These are phyloP conservation scores for Vesta saturnalis DNA, from an alignment of 2,888 invertebrate genomes.

Conservation along the genomic window DNA sequence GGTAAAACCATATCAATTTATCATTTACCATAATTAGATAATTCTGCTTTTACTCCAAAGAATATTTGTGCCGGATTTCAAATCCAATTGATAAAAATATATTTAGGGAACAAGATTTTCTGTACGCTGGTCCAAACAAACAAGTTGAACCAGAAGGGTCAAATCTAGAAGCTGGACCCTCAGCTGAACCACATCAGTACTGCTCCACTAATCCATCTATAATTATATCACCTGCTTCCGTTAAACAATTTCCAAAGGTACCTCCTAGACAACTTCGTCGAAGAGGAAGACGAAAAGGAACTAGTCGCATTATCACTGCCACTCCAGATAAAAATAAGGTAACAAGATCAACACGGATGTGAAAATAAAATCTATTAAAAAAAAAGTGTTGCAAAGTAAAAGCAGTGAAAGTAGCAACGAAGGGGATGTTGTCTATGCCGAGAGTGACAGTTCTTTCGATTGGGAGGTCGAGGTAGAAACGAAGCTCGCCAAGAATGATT, in stretches of 20 bases:
- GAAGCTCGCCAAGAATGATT: no score
- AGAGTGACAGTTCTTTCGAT: conserved; percentile 6
- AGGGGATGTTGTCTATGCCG: not conserved
- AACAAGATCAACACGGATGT: no score
- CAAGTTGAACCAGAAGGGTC: not conserved
- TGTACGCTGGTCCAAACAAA: not conserved
- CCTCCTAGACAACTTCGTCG: not conserved
- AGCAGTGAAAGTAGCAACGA: conserved; percentile 7
- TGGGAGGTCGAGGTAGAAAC: conserved; percentile 4
- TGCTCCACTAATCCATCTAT: not conserved
- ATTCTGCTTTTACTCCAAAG: not conserved
- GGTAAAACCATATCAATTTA: conserved; percentile 3
- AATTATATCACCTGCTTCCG: not conserved
- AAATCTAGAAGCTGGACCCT: not conserved
- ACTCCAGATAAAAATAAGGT: not conserved
- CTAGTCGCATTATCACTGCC: no score
- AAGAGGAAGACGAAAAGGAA: no score
- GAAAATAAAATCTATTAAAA: no score
- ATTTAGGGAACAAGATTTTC: not conserved
- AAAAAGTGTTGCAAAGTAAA: not conserved
- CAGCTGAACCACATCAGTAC: no score
- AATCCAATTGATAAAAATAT: not conserved
- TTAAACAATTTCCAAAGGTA: not conserved
- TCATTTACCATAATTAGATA: not conserved
- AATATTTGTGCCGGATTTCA: not conserved